Percentiles rank a stretch among this genome's conserved stretches.
Evolutionary conservation across 2,113 vertebrate species (phyloP).

Genomic region (Pitta sordida): DNA sequence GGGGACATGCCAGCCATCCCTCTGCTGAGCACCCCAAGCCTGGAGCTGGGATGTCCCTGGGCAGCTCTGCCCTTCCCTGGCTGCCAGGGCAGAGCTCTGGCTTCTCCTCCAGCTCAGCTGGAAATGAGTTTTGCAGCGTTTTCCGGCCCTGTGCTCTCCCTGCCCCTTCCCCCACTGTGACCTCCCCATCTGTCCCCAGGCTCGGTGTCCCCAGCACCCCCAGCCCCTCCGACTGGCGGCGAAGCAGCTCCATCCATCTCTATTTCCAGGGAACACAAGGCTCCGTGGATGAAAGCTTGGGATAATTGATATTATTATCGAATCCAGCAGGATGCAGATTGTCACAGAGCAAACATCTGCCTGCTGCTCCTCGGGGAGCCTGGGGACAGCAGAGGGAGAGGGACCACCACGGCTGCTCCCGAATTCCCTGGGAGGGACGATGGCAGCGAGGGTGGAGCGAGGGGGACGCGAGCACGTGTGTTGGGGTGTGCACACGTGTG

Average conservation of each 20-base stretch:
- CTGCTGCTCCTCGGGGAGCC: neutral
- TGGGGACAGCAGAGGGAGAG: neutral
- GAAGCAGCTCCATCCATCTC: neutral
- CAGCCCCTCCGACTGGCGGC: rapidly evolving
- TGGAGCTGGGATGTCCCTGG: rapidly evolving
- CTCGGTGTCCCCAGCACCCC: neutral
- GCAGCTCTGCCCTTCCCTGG: neutral
- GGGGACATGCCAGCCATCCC: rapidly evolving
- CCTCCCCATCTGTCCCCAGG: neutral
- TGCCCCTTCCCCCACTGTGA: neutral
- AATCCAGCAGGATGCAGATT: conserved; percentile 23
- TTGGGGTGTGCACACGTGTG: rapidly evolving
- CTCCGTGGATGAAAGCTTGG: neutral
- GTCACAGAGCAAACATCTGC: conserved; percentile 47
- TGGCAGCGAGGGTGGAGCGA: neutral
- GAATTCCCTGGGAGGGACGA: rapidly evolving
- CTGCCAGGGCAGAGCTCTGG: neutral
- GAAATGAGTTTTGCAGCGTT: rapidly evolving
- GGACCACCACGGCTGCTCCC: rapidly evolving
- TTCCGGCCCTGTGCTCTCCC: neutral
- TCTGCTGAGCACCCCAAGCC: rapidly evolving
- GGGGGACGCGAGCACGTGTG: rapidly evolving
- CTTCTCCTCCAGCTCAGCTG: neutral
- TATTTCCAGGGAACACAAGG: rapidly evolving
- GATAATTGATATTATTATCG: neutral